Conservation (phyloP, 2,888 invertebrate species). For the Eupeodes latifasciatus region DNA sequence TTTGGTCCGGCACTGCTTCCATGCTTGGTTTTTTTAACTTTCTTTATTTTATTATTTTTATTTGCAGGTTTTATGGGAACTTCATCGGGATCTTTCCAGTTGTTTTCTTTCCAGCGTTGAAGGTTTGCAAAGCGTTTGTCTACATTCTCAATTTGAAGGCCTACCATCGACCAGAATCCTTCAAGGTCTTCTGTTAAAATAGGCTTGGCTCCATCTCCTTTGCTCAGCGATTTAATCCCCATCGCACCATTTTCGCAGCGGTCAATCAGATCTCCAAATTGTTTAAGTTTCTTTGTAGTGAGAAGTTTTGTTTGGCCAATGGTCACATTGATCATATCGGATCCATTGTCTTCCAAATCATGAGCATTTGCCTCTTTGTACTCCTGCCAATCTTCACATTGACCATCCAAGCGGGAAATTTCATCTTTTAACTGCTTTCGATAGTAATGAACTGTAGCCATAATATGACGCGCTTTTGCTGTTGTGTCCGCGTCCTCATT, state of each 20-base stretch:
- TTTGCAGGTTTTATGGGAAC: conserved; percentile 29
- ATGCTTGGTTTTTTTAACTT: conserved; percentile 69
- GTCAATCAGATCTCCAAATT: conserved; percentile 87
- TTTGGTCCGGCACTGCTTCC: conserved; percentile 76
- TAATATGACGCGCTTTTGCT: conserved; percentile 64
- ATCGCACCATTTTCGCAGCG: conserved; percentile 80
- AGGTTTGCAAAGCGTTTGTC: conserved; percentile 82
- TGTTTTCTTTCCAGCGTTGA: conserved; percentile 80
- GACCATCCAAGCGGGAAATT: conserved; percentile 83
- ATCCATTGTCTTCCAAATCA: conserved; percentile 82
- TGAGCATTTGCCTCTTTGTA: conserved; percentile 80
- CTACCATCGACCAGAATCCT: conserved; percentile 88
- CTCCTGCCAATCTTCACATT: conserved; percentile 85
- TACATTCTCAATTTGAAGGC: conserved; percentile 84
- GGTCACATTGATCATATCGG: conserved; percentile 87
- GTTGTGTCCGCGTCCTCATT: conserved; percentile 9
- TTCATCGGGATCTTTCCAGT: conserved; percentile 82
- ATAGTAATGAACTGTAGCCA: conserved; percentile 81
- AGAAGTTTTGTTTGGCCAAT: conserved; percentile 91
- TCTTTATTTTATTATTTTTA: conserved; percentile 70
- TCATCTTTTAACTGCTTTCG: conserved; percentile 84
- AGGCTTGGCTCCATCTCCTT: conserved; percentile 79
- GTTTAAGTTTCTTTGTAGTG: conserved; percentile 89
- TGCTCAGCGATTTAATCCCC: conserved; percentile 62
- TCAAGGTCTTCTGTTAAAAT: conserved; percentile 87